Conservation (phyloP, 2,888 invertebrate species). For the Elegia similella region DNA sequence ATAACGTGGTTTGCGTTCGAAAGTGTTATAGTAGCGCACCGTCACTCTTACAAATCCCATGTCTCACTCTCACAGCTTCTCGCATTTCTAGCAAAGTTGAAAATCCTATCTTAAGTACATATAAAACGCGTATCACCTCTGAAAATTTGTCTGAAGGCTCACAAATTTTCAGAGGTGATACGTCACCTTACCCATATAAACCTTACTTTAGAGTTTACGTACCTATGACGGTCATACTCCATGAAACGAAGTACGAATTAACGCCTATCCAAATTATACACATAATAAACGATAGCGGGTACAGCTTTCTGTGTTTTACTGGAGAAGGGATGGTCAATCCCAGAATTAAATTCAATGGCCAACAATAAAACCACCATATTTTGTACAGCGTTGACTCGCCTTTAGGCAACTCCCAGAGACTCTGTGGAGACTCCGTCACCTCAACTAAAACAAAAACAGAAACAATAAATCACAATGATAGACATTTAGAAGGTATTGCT, state of each 20-base stretch:
- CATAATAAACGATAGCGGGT: conserved; percentile 91
- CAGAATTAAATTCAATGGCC: conserved; percentile 87
- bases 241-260: conserved; percentile 93
- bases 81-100: no score
- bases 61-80: no score
- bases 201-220: conserved; percentile 15
- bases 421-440: conserved; percentile 39
- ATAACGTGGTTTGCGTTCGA: no score
- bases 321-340: conserved; percentile 88
- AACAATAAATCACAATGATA: background rate
- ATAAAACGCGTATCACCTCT: no score
- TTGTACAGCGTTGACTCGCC: conserved; percentile 51
- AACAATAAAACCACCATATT: conserved; percentile 85
- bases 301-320: conserved; percentile 80
- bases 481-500: background rate
- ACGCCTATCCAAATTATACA: conserved; percentile 93
- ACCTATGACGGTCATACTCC: conserved; percentile 96
- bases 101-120: no score
- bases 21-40: no score
- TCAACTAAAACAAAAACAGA: conserved; percentile 29
- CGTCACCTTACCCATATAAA: no score
- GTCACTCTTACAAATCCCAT: no score
- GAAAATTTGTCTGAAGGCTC: no score
- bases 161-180: no score
- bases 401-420: conserved; percentile 69